Conservation (phyloP, 2,888 invertebrate species). For the Geotrupes spiniger region DNA sequence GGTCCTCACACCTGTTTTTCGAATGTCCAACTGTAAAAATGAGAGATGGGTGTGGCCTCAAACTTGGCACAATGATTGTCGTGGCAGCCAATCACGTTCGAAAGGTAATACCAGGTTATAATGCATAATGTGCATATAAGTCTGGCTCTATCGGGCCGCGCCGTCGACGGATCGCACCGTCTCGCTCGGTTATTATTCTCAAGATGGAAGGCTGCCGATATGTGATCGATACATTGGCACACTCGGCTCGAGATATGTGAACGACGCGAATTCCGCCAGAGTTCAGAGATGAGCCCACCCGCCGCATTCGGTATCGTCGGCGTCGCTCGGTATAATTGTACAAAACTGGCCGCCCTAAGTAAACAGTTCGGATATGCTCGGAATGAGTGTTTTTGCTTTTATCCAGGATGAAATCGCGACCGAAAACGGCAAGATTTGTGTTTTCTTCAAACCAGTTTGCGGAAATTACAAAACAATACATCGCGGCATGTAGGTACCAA, state of each 20-base stretch:
- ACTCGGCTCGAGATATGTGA: conserved; percentile 21
- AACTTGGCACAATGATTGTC: conserved; percentile 49
- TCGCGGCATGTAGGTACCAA: too few relatives aligned
- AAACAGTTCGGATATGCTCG: not conserved
- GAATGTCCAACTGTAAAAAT: conserved; percentile 40
- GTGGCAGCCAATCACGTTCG: conserved; percentile 49
- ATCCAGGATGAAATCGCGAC: too few relatives aligned
- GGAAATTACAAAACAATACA: too few relatives aligned
- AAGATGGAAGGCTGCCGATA: conserved; percentile 50
- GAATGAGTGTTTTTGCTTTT: too few relatives aligned
- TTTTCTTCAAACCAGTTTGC: too few relatives aligned
- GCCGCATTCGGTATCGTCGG: not conserved
- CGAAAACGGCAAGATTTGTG: too few relatives aligned
- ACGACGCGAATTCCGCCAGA: conserved; percentile 11
- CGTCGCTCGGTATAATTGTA: not conserved
- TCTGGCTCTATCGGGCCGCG: conserved; percentile 44
- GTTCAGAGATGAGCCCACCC: not conserved
- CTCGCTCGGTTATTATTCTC: conserved; percentile 46
- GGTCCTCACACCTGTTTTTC: conserved; percentile 39
- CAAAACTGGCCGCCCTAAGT: not conserved
- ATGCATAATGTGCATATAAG: conserved; percentile 48
- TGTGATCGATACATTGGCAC: conserved; percentile 43
- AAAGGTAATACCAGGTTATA: conserved; percentile 50
- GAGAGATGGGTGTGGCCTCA: conserved; percentile 48
- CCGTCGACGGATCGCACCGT: conserved; percentile 34